Evolutionary conservation across 2,113 vertebrate genomes (phyloP).

Genomic region (Pontoporia blainvillei): DNA sequence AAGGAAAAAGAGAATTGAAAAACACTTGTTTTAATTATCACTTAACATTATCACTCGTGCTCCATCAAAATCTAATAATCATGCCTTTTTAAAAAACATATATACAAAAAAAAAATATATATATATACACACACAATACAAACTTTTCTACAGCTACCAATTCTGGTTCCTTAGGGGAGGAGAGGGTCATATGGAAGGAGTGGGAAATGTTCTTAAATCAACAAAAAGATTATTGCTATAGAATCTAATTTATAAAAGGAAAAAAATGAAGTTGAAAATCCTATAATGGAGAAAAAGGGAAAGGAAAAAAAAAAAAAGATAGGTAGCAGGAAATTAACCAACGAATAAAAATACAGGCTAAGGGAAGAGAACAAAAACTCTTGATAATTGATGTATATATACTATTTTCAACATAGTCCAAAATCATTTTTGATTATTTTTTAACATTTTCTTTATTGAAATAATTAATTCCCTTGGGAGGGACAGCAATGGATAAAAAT

Average conservation of each 20-base stretch:
- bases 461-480: not conserved
- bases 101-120: not conserved
- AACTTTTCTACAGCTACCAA: not conserved
- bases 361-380: not conserved
- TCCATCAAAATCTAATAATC: conserved; percentile 25
- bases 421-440: not conserved
- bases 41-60: not conserved
- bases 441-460: not conserved
- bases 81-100: not conserved
- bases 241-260: not conserved
- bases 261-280: conserved; percentile 15
- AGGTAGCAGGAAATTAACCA: not conserved
- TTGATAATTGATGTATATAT: not conserved
- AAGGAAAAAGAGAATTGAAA: conserved; percentile 21
- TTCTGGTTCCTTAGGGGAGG: not conserved
- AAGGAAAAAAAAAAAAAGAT: not conserved
- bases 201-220: not conserved
- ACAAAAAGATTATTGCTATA: not conserved
- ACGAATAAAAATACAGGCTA: not conserved
- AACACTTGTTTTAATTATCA: conserved; percentile 10
- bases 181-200: not conserved
- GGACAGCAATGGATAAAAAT: not conserved
- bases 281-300: not conserved
- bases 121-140: not conserved
- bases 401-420: not conserved